These are phyloP conservation scores for Onychostruthus taczanowskii DNA, from an alignment of 2,113 vertebrate species.

Conservation along the genomic window DNA sequence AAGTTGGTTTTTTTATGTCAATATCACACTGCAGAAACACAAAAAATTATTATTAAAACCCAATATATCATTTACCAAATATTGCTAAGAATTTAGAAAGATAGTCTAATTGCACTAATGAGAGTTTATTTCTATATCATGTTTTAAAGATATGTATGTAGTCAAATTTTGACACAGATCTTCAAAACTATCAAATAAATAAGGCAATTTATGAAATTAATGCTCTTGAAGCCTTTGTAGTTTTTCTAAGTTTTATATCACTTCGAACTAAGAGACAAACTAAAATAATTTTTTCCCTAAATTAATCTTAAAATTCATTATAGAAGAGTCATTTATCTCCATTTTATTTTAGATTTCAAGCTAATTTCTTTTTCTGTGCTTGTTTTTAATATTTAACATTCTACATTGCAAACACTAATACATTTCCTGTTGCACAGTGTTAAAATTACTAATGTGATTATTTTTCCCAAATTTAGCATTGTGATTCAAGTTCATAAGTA, in stretches of 20 bases:
- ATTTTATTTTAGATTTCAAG: not conserved
- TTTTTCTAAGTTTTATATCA: not conserved
- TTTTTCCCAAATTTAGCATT: not conserved
- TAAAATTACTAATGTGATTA: not conserved
- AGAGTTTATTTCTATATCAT: not conserved
- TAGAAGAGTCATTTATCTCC: not conserved
- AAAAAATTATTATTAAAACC: not conserved
- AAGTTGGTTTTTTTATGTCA: not conserved
- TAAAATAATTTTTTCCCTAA: not conserved
- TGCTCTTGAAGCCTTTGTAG: not conserved
- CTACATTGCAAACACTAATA: not conserved
- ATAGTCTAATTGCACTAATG: not conserved
- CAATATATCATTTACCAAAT: not conserved
- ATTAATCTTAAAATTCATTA: not conserved
- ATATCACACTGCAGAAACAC: not conserved
- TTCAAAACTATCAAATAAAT: not conserved
- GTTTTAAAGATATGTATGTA: not conserved
- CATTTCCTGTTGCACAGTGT: not conserved
- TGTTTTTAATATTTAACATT: not conserved
- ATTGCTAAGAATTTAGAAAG: not conserved
- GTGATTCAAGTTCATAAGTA: not conserved
- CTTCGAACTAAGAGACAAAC: not conserved
- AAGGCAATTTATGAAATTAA: not conserved
- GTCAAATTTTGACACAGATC: not conserved
- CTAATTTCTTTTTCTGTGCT: not conserved